Conservation (phyloP, 2,797 vertebrate species). For the Salmo trutta region DNA sequence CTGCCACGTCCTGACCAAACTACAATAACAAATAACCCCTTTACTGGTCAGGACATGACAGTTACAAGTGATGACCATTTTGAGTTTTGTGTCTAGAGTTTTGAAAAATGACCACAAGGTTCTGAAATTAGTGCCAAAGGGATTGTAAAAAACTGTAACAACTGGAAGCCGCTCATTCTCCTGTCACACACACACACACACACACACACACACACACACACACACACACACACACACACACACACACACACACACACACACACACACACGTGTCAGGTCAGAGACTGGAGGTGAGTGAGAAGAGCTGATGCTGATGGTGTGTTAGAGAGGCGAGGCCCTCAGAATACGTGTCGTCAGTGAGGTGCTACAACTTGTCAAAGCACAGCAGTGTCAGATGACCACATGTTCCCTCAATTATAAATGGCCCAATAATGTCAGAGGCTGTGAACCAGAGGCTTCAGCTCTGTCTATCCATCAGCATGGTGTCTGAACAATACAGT, state of each 20-base stretch:
- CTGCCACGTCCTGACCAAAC: too few species aligned
- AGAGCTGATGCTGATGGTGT: conserved; percentile 73
- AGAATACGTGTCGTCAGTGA: conserved; percentile 73
- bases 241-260: conserved; percentile 43
- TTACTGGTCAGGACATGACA: too few species aligned
- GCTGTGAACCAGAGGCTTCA: conserved; percentile 82
- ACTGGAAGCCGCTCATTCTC: background rate
- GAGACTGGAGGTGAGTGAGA: conserved; percentile 72
- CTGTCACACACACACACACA: conserved; percentile 5
- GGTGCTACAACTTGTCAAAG: conserved; percentile 85
- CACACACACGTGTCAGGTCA: conserved; percentile 69
- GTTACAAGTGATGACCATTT: too few species aligned
- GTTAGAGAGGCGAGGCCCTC: conserved; percentile 62
- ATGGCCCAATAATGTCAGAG: conserved; percentile 87
- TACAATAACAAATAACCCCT: too few species aligned
- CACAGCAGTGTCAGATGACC: conserved; percentile 70
- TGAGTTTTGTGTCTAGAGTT: too few species aligned
- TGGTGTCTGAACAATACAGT: conserved; percentile 51
- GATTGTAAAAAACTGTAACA: background rate
- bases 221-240: too few species aligned
- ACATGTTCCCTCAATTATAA: conserved; percentile 80
- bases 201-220: conserved; percentile 41
- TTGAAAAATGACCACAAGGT: too few species aligned
- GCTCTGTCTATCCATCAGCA: conserved; percentile 66
- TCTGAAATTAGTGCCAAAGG: too few species aligned